These are phyloP conservation scores for Acrobasis repandana DNA, from an alignment of 2,888 invertebrate species.

Conservation along the genomic window DNA sequence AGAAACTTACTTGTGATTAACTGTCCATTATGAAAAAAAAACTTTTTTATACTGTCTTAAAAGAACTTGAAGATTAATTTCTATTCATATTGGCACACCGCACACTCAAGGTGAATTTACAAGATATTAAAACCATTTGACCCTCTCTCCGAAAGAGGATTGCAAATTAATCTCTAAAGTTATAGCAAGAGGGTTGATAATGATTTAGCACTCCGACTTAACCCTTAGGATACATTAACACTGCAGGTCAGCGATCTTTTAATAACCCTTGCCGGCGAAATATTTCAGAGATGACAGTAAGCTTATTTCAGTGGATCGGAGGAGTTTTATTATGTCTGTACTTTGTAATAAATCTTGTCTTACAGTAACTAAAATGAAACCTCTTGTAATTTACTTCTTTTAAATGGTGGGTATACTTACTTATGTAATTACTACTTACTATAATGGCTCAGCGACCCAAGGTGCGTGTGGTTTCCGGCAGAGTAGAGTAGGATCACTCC, in stretches of 20 bases:
- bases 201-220: neutral
- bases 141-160: neutral
- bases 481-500: no score
- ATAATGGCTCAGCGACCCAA: no score
- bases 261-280: constrained; percentile 15
- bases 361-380: neutral
- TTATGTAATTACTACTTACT: no score
- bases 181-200: neutral
- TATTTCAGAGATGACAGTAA: neutral
- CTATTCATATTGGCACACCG: constrained; percentile 9
- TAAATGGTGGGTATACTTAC: no score
- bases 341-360: neutral
- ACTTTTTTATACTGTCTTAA: no score
- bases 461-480: no score
- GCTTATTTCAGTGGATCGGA: neutral
- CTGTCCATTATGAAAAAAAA: no score
- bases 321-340: constrained; percentile 1
- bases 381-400: no score
- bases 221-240: constrained; percentile 3
- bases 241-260: constrained; percentile 16
- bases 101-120: neutral
- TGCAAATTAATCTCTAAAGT: constrained; percentile 2
- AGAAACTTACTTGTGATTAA: no score
- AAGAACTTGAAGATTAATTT: neutral
- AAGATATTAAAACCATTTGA: constrained; percentile 15